Evolutionary conservation across 2,888 invertebrate species (phyloP).

Genomic region (Xestia rhomboidea): DNA sequence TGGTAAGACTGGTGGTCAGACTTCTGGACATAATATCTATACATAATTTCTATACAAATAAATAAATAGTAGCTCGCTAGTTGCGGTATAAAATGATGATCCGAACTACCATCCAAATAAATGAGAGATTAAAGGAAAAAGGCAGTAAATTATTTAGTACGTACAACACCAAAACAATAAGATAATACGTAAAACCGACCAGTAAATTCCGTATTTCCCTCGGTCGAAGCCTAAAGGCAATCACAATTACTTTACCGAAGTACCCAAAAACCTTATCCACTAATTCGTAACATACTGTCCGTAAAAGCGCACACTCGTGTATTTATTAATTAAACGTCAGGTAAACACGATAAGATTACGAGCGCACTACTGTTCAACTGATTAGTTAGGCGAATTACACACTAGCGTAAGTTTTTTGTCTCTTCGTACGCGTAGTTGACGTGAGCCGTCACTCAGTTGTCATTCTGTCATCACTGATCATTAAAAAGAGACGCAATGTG

Average conservation of each 20-base stretch:
- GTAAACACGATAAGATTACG: conserved; percentile 64
- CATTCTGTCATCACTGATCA: conserved; percentile 25
- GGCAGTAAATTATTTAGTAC: neutral
- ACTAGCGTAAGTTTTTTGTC: conserved; percentile 31
- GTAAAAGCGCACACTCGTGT: conserved; percentile 49
- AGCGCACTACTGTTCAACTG: conserved; percentile 41
- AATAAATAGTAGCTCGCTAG: neutral
- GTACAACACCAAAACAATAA: neutral
- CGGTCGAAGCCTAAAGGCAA: conserved; percentile 17
- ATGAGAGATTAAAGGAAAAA: neutral
- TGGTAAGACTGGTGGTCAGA: too few species aligned
- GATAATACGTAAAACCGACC: neutral
- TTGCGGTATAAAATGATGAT: neutral
- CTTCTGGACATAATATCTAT: too few species aligned
- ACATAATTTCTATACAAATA: too few species aligned
- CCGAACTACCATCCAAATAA: neutral
- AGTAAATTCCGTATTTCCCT: neutral
- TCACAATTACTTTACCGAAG: conserved; percentile 32
- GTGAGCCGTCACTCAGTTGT: conserved; percentile 25
- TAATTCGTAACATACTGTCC: conserved; percentile 54
- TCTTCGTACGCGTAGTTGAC: conserved; percentile 5
- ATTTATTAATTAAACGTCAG: conserved; percentile 65
- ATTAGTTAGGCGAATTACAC: conserved; percentile 36
- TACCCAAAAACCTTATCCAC: conserved; percentile 48
- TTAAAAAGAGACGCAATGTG: neutral